phyloP scores from a whole-genome alignment of 2,797 vertebrate species.

The Myotis daubentonii region DNA sequence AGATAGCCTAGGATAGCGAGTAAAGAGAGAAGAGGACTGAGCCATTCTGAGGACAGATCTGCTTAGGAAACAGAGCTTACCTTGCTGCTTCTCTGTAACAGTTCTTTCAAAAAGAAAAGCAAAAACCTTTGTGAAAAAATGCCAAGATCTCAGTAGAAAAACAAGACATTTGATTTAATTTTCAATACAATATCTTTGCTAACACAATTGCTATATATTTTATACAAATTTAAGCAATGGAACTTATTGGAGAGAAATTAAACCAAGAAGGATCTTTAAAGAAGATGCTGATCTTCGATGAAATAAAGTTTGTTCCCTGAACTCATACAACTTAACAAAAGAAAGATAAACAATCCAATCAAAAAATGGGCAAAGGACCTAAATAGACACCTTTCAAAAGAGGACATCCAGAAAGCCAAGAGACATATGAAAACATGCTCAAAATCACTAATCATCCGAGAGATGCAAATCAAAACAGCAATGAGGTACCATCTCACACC shows the following conservation, averaged over 20 bases:
- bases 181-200: background rate
- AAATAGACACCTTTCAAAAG: too few relatives aligned
- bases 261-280: background rate
- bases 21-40: background rate
- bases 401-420: too few relatives aligned
- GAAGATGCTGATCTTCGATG: slow-evolving; percentile 22
- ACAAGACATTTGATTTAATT: background rate
- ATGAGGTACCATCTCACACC: too few relatives aligned
- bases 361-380: too few relatives aligned
- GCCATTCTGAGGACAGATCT: background rate
- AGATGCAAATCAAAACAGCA: too few relatives aligned
- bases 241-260: slow-evolving; percentile 38
- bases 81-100: background rate
- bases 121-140: background rate
- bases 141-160: slow-evolving; percentile 28
- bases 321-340: too few relatives aligned
- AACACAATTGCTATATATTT: background rate
- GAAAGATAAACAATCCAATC: too few relatives aligned
- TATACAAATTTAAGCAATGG: background rate
- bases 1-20: background rate
- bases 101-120: background rate
- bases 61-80: background rate
- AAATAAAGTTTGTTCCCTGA: slow-evolving; percentile 61
- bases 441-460: too few relatives aligned
- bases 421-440: too few relatives aligned